A percentile compares a stretch with the other conserved stretches of the same genome.
These are phyloP conservation scores for Melierax canorus DNA, from an alignment of 2,113 vertebrate species.

Conservation along the genomic window DNA sequence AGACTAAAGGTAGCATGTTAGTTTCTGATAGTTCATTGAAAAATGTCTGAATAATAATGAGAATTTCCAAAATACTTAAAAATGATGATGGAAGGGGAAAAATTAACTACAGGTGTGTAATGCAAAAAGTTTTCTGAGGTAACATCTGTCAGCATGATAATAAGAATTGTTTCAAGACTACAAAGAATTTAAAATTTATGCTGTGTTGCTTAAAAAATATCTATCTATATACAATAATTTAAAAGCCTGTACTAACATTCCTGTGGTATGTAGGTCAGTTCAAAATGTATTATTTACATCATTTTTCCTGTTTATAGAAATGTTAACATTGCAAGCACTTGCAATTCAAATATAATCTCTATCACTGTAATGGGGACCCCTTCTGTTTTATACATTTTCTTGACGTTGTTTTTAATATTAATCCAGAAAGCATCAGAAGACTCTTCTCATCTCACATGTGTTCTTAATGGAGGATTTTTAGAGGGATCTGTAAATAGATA, in stretches of 20 bases:
- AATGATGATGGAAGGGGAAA: background rate
- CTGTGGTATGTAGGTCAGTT: constrained; percentile 18
- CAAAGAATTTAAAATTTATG: background rate
- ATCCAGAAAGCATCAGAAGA: background rate
- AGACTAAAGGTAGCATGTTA: background rate
- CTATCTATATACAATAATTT: constrained; percentile 30
- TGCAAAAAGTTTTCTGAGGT: constrained; percentile 2
- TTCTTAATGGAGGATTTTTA: constrained; percentile 79
- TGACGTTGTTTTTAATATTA: background rate
- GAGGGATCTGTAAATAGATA: constrained; percentile 74
- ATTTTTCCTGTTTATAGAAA: background rate
- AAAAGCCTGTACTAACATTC: constrained; percentile 52
- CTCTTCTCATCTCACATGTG: constrained; percentile 73
- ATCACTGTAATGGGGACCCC: background rate
- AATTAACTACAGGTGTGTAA: background rate
- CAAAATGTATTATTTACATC: background rate
- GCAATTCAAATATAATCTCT: background rate
- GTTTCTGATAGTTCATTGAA: background rate
- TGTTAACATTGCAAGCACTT: background rate
- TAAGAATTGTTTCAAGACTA: background rate
- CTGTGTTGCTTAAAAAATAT: constrained; percentile 36
- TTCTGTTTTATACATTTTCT: background rate
- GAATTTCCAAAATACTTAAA: background rate
- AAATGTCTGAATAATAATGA: background rate
- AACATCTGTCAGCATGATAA: background rate